Evolutionary conservation across 2,888 invertebrate species (phyloP).

Genomic region (Hydroisotoma schaefferi): DNA sequence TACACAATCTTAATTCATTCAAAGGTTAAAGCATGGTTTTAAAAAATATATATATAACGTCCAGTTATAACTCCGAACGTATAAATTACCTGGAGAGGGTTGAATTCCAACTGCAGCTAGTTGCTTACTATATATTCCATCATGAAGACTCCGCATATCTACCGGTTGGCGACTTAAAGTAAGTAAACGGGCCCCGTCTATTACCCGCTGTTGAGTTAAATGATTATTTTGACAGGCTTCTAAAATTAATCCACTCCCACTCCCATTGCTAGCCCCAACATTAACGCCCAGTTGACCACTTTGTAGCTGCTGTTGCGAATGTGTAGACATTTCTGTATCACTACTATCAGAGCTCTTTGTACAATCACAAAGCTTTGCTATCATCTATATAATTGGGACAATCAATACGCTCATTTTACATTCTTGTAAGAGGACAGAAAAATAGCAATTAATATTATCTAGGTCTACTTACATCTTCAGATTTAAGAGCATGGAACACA

Average conservation of each 20-base stretch:
- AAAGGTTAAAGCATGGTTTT: background rate
- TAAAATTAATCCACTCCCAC: conserved; percentile 18
- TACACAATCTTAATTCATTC: background rate
- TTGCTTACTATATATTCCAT: conserved; percentile 48
- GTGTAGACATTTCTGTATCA: conserved; percentile 49
- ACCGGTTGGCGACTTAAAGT: conserved; percentile 45
- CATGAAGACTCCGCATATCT: conserved; percentile 46
- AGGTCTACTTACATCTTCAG: conserved; percentile 46
- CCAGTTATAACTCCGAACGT: background rate
- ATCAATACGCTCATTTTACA: too few species aligned
- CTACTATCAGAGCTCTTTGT: conserved; percentile 47
- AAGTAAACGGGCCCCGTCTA: conserved; percentile 42
- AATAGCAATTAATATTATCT: too few species aligned
- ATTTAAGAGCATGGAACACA: conserved; percentile 47
- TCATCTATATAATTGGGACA: conserved; percentile 32
- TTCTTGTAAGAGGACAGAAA: background rate
- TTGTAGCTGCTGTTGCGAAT: conserved; percentile 48
- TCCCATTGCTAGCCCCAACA: conserved; percentile 29
- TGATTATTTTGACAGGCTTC: conserved; percentile 48
- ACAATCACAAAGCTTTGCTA: conserved; percentile 49
- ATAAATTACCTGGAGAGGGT: conserved; percentile 43
- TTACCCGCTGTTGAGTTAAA: conserved; percentile 43
- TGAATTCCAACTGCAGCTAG: conserved; percentile 44
- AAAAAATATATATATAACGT: background rate
- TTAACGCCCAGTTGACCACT: conserved; percentile 31